Evolutionary conservation across 1,140 invertebrate species (phyloP), one percentile per base, ranked within the genome.

Genomic region (Hycleus phaleratus): DNA sequence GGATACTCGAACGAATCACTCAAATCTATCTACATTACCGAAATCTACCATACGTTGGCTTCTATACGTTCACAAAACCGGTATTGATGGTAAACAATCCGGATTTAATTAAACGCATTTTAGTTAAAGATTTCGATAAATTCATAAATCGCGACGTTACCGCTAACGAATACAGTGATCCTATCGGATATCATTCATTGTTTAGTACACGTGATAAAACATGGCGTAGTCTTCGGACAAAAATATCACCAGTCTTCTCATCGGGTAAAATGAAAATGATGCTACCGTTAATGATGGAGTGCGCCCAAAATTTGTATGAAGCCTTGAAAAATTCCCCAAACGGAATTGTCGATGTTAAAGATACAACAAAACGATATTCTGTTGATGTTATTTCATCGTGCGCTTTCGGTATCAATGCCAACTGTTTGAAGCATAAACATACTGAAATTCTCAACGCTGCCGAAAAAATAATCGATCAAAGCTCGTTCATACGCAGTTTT

Each of bases 321-420:
- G 69, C 61, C 59, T 32, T 73, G 2, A 56, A 62, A 2, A 52
- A 56, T 25, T 46, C 24, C 0, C 39, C 12, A 11, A 38, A 25
- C 3, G 18, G 8, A 46, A 12, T 10, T 45, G 38, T 32, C 0
- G 67, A 75, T 24, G 62, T 75, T 3, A 79, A 77, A 66, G 75
- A 79, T 18, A 38, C 79, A 32, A 73, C 75, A 50, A 68, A 76
- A 0, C 73, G 74, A 56, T 81, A 77, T 58, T 77, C 77, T 4
- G 79, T 80, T 10, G 81, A 83, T 65, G 32, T 32, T 5, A 32
- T 32, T 5, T 32, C 32, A 32, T 32, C 32, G 2, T 32, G 32
- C 7, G 32, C 77, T 6, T 83, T 78, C 61, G 81, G 81, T 10
- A 71, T 82, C 54, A 74, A 78, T 40, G 8, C 26, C 12, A 38